Percentiles rank a stretch among this genome's conserved stretches.
Evolutionary conservation across 2,888 invertebrate species (phyloP).

Genomic region (Hedychridium roseum): DNA sequence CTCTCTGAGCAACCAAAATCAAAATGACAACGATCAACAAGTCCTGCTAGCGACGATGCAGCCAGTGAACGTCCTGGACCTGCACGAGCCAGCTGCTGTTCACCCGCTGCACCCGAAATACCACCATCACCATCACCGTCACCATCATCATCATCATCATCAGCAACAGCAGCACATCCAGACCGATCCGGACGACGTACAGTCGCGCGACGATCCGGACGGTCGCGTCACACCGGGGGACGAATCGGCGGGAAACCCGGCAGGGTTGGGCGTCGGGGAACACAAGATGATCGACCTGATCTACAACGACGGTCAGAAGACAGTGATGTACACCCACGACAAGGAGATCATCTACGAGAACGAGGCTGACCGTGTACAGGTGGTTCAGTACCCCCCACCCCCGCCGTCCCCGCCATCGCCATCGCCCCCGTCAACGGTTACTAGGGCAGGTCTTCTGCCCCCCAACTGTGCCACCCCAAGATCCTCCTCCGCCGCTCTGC

Average conservation of each 20-base stretch:
- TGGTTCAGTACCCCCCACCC: slow-evolving; percentile 61
- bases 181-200: slow-evolving; percentile 63
- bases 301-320: slow-evolving; percentile 85
- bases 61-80: slow-evolving; percentile 83
- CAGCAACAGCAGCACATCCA: slow-evolving; percentile 47
- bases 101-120: slow-evolving; percentile 69
- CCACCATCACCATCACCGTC: slow-evolving; percentile 68
- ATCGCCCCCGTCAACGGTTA: slow-evolving; percentile 65
- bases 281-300: slow-evolving; percentile 83
- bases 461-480: slow-evolving; percentile 66
- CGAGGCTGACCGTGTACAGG: slow-evolving; percentile 69
- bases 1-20: slow-evolving; percentile 60
- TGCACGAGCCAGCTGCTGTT: slow-evolving; percentile 70
- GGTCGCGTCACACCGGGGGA: slow-evolving; percentile 60
- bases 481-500: slow-evolving; percentile 65
- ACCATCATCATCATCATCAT: slow-evolving; percentile 68
- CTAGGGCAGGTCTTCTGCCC: slow-evolving; percentile 66
- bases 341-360: slow-evolving; percentile 84
- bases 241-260: slow-evolving; percentile 66
- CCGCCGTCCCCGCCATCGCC: slow-evolving; percentile 62
- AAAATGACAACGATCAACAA: slow-evolving; percentile 59
- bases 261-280: slow-evolving; percentile 67
- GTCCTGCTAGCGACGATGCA: slow-evolving; percentile 84
- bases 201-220: slow-evolving; percentile 49
- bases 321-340: slow-evolving; percentile 83